Evolutionary conservation across 2,888 invertebrate genomes (phyloP), one percentile per base, ranked within the genome.

Genomic region (Xestia rhomboidea): DNA sequence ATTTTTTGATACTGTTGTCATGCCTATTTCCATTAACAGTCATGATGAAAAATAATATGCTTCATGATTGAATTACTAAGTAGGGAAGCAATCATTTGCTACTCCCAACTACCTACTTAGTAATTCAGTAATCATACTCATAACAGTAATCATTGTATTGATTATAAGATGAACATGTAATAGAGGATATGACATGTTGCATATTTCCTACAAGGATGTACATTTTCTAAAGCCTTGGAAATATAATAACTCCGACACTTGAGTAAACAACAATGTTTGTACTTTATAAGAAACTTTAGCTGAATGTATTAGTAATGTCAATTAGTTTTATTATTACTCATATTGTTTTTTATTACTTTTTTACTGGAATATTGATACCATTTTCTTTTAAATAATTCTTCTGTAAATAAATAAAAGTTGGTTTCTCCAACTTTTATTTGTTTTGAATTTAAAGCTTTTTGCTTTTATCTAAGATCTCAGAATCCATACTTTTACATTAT

Each of bases 181-280:
- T 83, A 72, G 71, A 79, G 83, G 80, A 86, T 84, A 75, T 79
- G 79, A 77, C 79, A 77, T 68, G 66, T 51, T 69, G 63, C 34
- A 73, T 66, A 41, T 77, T 83, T 69, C n/a, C 38, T 54, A 46
- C 18, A 46, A 70, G 80, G 82, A 83, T 78, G n/a, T 60, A 66
- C 27, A 71, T 86, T 89, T 87, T 84, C 89, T 81, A 68, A 77
- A 81, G 72, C 89, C 89, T 88, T 87, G 83, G 80, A 68, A 69
- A 34, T 49, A n/a, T 82, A 73, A 83, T 68, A 30, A 72, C 21
- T 57, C 13, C 11, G n/a, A 68, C 87, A 83, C 77, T 77, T 85
- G 76, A 63, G 38, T 63, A 78, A 84, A 86, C 51, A 79, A 0
- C 3, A 18, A 51, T 76, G 54, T 81, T 41, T 46, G 24, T 38